Percentiles rank a stretch among this genome's conserved stretches.
Conservation (phyloP, 2,113 vertebrate species). For the Trochalopteron elliotii region DNA sequence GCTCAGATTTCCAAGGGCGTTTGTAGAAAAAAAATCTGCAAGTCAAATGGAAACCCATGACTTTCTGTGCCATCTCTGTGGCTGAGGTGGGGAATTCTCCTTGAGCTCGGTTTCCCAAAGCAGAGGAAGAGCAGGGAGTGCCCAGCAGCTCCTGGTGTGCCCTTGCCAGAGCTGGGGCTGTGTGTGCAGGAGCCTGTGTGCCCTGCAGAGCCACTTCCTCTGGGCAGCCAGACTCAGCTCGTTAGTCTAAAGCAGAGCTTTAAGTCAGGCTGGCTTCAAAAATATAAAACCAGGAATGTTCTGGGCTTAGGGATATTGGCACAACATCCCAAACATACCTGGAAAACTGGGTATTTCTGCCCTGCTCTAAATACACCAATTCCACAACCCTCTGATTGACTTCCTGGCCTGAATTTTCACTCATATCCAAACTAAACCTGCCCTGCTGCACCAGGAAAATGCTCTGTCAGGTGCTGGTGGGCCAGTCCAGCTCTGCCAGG, state of each 20-base stretch:
- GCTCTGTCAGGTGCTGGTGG: not conserved
- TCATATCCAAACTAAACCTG: fast-evolving
- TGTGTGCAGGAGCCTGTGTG: not conserved
- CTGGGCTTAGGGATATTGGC: fast-evolving
- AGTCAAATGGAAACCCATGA: fast-evolving
- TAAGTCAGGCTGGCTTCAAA: not conserved
- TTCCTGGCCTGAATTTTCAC: not conserved
- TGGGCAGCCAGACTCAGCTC: not conserved
- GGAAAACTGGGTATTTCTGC: not conserved
- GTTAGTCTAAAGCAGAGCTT: not conserved
- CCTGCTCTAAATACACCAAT: not conserved
- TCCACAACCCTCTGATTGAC: fast-evolving
- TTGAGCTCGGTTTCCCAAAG: not conserved
- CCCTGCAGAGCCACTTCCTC: not conserved
- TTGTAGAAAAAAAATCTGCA: not conserved
- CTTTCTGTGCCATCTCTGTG: not conserved
- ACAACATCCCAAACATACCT: not conserved
- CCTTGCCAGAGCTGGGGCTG: not conserved
- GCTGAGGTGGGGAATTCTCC: not conserved
- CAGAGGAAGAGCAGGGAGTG: not conserved
- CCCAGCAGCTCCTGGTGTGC: not conserved
- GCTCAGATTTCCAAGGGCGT: not conserved
- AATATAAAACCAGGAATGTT: fast-evolving
- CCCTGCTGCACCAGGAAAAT: not conserved
- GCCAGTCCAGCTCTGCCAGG: not conserved